A percentile compares a stretch with the other conserved stretches of the same genome.
These are phyloP conservation scores for Astreopora myriophthalma DNA, from an alignment of 64 coral and sea anemone genomes.

Conservation along the genomic window DNA sequence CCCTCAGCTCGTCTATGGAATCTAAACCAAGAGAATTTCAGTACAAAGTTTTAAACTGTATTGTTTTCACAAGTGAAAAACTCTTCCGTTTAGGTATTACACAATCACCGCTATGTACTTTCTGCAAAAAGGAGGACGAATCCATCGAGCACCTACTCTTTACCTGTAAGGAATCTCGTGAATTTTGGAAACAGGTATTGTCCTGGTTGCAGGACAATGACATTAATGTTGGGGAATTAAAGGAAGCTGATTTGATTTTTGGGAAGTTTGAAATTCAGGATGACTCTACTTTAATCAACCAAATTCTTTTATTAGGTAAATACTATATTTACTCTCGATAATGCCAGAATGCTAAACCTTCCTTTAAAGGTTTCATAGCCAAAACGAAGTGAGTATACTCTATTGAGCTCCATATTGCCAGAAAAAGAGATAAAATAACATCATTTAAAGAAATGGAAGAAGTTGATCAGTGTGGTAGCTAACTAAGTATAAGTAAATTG, in stretches of 20 bases:
- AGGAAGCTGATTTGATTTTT: not conserved
- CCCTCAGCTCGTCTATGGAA: no score
- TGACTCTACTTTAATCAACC: not conserved
- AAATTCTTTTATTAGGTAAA: not conserved
- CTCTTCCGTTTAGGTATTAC: no score
- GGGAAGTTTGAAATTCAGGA: not conserved
- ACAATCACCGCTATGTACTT: no score
- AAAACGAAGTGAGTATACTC: not conserved
- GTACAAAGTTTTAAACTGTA: no score
- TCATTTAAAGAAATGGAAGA: not conserved
- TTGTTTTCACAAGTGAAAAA: no score
- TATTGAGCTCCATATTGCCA: not conserved
- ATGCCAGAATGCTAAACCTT: not conserved
- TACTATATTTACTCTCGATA: not conserved
- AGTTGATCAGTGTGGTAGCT: not conserved
- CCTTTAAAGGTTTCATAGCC: not conserved
- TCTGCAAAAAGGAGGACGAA: not conserved
- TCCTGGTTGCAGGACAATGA: not conserved
- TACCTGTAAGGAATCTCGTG: not conserved
- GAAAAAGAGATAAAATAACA: not conserved
- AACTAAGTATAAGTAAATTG: no score
- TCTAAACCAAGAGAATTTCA: no score
- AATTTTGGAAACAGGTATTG: not conserved
- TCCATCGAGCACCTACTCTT: not conserved
- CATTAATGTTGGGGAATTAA: not conserved